Conservation (phyloP, 2,797 vertebrate species). For the Hozukius guyotensis region DNA sequence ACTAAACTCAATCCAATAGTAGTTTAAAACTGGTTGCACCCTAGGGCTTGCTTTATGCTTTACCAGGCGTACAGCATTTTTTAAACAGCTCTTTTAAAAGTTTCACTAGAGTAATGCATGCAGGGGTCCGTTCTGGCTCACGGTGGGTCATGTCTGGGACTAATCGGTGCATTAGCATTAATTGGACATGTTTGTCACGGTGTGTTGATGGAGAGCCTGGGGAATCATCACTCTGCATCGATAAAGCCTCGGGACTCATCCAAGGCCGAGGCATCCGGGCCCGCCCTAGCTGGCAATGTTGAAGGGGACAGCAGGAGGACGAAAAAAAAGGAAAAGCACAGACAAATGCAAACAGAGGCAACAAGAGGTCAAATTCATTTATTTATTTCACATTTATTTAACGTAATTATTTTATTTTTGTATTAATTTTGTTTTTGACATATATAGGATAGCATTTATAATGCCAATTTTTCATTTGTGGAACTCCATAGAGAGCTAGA, state of each 20-base stretch:
- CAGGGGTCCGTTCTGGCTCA: not conserved
- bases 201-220: conserved; percentile 33
- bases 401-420: not conserved
- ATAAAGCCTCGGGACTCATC: conserved; percentile 61
- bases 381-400: not conserved
- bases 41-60: not conserved
- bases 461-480: not conserved
- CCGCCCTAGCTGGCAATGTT: not conserved
- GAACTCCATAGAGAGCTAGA: not conserved
- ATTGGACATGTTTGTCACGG: conserved; percentile 49
- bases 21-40: not conserved
- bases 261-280: conserved; percentile 11
- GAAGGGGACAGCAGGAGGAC: not conserved
- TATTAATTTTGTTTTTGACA: not conserved
- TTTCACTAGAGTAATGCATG: conserved; percentile 10
- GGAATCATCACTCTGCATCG: conserved; percentile 37
- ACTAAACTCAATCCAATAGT: conserved; percentile 15
- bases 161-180: conserved; percentile 46
- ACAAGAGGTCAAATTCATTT: not conserved
- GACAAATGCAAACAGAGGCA: not conserved
- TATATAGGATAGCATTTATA: not conserved
- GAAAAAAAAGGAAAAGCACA: not conserved
- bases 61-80: not conserved
- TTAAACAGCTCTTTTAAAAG: not conserved
- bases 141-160: conserved; percentile 27